phyloP scores from a whole-genome alignment of 2,113 vertebrate genomes.

The Onychostruthus taczanowskii region DNA sequence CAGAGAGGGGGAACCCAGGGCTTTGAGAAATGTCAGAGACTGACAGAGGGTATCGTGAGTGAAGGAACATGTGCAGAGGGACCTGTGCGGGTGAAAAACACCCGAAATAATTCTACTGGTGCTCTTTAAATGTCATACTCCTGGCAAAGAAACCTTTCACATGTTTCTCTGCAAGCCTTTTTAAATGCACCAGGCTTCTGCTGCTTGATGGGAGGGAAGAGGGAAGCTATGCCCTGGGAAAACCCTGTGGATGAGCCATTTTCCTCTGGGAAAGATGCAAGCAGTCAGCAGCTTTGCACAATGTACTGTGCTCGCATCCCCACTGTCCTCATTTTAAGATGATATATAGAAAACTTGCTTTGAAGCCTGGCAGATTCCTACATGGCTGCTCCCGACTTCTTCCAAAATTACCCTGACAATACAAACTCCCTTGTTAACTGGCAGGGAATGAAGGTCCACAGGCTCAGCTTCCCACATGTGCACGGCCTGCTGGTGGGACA shows the following conservation, averaged over 20 bases:
- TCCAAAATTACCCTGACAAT: neutral
- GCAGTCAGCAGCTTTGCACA: neutral
- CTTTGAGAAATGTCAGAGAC: neutral
- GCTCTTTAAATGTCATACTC: slow-evolving; percentile 11
- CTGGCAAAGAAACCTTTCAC: slow-evolving; percentile 27
- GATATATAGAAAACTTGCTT: neutral
- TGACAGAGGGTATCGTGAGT: neutral
- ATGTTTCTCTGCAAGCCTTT: neutral
- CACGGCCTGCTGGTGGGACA: neutral
- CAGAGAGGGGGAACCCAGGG: neutral
- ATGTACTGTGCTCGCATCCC: rapidly evolving
- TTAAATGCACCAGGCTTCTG: neutral
- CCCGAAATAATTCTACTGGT: neutral
- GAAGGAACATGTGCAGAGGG: neutral
- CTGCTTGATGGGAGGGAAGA: neutral
- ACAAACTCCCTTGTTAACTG: neutral
- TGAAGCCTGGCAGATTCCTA: neutral
- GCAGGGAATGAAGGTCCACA: neutral
- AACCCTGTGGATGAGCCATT: neutral
- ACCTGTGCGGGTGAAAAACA: neutral
- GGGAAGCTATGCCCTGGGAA: neutral
- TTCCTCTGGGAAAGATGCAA: neutral
- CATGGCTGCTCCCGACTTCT: neutral
- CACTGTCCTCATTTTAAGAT: neutral
- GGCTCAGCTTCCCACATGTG: neutral